phyloP scores from a whole-genome alignment of 64 coral and sea anemone genomes.

The Pocillopora damicornis region DNA sequence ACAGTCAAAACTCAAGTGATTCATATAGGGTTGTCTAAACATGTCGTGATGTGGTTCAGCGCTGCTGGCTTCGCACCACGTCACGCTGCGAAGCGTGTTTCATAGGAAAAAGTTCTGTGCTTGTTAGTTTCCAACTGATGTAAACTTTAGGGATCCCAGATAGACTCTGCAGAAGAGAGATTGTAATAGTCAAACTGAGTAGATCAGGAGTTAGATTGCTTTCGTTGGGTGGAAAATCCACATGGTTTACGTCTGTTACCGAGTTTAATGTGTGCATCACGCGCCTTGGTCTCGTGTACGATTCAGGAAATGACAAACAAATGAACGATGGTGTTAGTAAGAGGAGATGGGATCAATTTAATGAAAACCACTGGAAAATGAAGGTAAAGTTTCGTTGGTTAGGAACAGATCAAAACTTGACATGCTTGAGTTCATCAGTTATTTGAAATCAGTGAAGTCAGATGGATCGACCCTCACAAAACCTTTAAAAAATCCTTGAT shows the following conservation, averaged over 20 bases:
- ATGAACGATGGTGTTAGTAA: not conserved
- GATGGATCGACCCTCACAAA: not conserved
- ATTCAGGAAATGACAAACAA: constrained; percentile 2
- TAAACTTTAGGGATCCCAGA: not conserved
- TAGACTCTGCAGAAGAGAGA: not conserved
- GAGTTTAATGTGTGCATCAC: not conserved
- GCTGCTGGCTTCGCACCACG: constrained; percentile 6
- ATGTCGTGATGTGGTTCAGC: constrained; percentile 35
- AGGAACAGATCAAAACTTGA: not conserved
- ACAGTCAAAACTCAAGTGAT: not conserved
- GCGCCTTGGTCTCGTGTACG: not conserved
- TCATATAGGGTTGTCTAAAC: not conserved
- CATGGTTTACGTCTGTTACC: not conserved
- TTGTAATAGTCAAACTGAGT: not conserved
- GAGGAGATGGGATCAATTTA: not conserved
- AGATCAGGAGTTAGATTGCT: not conserved
- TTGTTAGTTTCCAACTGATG: constrained; percentile 14
- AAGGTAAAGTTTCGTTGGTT: constrained; percentile 17
- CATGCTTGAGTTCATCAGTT: constrained; percentile 1
- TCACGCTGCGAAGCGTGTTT: constrained; percentile 15
- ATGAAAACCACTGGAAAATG: not conserved
- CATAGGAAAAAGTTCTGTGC: not conserved
- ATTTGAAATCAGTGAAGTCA: not conserved
- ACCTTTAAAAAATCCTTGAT: not conserved
- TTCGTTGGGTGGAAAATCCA: not conserved